Evolutionary conservation across 64 coral and sea anemone species (phyloP).

Genomic region (Pocillopora verrucosa): DNA sequence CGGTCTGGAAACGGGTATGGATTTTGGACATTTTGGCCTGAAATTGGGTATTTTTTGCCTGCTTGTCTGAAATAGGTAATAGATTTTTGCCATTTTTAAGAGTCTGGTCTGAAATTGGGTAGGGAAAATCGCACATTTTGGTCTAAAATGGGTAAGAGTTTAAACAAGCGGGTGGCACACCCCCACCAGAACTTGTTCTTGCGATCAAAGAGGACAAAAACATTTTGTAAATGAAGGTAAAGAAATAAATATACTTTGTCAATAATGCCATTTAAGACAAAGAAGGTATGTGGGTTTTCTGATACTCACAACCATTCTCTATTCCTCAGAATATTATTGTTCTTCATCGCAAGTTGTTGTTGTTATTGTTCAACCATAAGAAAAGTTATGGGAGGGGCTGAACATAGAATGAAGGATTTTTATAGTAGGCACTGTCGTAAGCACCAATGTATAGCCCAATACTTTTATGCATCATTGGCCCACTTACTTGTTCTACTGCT

Average conservation of each 20-base stretch:
- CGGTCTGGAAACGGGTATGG: not conserved
- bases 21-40: conserved; percentile 21
- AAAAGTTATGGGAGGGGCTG: conserved; percentile 13
- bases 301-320: too few species aligned
- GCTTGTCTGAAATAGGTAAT: not conserved
- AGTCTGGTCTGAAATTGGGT: too few species aligned
- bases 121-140: too few species aligned
- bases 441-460: too few species aligned
- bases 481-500: too few species aligned
- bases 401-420: conserved; percentile 37
- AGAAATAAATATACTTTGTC: too few species aligned
- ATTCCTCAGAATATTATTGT: not conserved
- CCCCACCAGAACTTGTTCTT: conserved; percentile 34
- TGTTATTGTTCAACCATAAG: conserved; percentile 29
- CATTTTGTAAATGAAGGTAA: not conserved
- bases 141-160: not conserved
- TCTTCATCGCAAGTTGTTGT: conserved; percentile 12
- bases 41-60: conserved; percentile 8
- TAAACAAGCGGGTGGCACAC: conserved; percentile 10
- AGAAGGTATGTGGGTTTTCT: too few species aligned
- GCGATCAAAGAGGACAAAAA: conserved; percentile 34
- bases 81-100: too few species aligned
- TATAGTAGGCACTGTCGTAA: not conserved
- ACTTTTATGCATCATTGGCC: too few species aligned
- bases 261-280: too few species aligned